A percentile compares a stretch with the other conserved stretches of the same genome.
These are phyloP conservation scores for Pseudomyrmex sp. DNA, from an alignment of 1,140 invertebrate genomes.

Conservation along the genomic window DNA sequence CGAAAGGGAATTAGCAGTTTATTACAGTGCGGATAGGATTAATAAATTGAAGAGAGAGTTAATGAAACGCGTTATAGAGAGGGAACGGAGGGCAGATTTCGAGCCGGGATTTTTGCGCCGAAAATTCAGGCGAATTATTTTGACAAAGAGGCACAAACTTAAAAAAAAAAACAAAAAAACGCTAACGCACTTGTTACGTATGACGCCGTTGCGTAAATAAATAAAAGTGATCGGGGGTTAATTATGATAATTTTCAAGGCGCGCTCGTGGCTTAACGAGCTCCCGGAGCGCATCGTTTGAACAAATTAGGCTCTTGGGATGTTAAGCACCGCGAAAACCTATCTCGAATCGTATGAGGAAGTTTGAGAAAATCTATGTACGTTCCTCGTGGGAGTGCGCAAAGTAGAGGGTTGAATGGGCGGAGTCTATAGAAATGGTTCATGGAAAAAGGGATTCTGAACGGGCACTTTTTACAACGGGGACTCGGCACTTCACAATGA, in stretches of 20 bases:
- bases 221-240: background rate
- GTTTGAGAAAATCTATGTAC: constrained; percentile 24
- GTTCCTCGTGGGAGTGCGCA: constrained; percentile 13
- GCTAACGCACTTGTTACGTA: background rate
- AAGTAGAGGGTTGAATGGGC: background rate
- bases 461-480: no score
- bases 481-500: background rate
- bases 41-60: constrained; percentile 6
- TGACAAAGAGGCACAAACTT: constrained; percentile 3
- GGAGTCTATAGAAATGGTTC: background rate
- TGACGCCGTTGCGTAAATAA: background rate
- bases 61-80: background rate
- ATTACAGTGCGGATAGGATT: background rate
- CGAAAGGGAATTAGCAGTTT: background rate
- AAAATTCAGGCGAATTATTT: background rate
- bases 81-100: background rate
- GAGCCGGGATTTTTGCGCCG: background rate
- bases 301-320: constrained; percentile 38
- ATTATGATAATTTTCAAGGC: constrained; percentile 47
- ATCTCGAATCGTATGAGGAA: background rate
- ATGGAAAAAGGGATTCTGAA: background rate
- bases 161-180: constrained; percentile 4
- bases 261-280: constrained; percentile 15
- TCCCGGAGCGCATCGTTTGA: constrained; percentile 7
- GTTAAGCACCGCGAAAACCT: constrained; percentile 21